Evolutionary conservation across 2,888 invertebrate genomes (phyloP).

Genomic region (Drosophila trichaetosa): DNA sequence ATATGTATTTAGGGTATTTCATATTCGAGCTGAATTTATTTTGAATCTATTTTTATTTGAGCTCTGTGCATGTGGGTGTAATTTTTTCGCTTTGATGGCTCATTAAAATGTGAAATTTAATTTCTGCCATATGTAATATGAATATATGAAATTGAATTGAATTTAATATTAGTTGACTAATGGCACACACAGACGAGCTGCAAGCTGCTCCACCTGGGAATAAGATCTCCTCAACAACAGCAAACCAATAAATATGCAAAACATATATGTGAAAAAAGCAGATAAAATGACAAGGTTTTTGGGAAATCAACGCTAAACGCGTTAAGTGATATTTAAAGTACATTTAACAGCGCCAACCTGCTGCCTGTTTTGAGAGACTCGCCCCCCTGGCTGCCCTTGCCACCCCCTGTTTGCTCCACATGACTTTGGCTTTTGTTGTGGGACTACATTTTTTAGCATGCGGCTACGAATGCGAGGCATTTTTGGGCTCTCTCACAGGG

Average conservation of each 20-base stretch:
- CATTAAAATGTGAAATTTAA: slow-evolving; percentile 77
- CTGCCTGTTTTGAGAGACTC: slow-evolving; percentile 3
- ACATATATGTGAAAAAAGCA: slow-evolving; percentile 57
- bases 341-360: slow-evolving; percentile 64
- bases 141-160: slow-evolving; percentile 62
- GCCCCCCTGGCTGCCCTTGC: background rate
- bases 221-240: slow-evolving; percentile 6
- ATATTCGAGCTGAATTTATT: background rate
- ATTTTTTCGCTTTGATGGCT: slow-evolving; percentile 68
- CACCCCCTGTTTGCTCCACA: background rate
- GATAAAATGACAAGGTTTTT: slow-evolving; percentile 63
- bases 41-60: background rate
- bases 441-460: slow-evolving; percentile 26
- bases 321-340: slow-evolving; percentile 80
- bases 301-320: slow-evolving; percentile 74
- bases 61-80: slow-evolving; percentile 25
- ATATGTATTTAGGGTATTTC: slow-evolving; percentile 4
- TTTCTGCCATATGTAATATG: slow-evolving; percentile 48
- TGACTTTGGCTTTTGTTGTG: slow-evolving; percentile 28
- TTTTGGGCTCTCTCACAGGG: slow-evolving; percentile 37
- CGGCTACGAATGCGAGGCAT: slow-evolving; percentile 50
- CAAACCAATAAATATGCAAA: slow-evolving; percentile 69
- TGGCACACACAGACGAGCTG: slow-evolving; percentile 39
- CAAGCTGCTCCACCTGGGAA: background rate
- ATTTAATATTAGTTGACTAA: slow-evolving; percentile 78